Conservation (phyloP, 2,888 invertebrate genomes). For the Geophilus truncorum region DNA sequence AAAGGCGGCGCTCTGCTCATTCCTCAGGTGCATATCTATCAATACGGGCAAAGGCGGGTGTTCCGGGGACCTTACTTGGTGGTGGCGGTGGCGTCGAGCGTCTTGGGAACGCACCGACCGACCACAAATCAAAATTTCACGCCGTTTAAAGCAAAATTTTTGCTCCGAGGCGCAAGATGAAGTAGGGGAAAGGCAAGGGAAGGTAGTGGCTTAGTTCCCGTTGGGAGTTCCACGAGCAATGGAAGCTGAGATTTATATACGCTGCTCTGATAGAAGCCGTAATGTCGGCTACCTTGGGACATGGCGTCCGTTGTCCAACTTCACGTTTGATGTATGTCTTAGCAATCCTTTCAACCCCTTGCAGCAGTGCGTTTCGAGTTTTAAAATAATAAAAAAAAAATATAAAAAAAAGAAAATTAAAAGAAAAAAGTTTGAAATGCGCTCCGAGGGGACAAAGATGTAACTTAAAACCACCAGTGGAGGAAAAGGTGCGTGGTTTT, state of each 20-base stretch:
- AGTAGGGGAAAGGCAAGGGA: neutral
- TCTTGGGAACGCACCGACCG: slow-evolving; percentile 9
- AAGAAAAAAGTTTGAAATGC: neutral
- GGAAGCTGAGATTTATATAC: slow-evolving; percentile 18
- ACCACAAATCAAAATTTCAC: slow-evolving; percentile 32
- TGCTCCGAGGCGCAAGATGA: neutral
- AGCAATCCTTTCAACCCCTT: neutral
- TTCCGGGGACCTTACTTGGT: neutral
- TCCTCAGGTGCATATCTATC: slow-evolving; percentile 28
- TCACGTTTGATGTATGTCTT: neutral
- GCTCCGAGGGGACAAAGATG: neutral
- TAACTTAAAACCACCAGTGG: neutral
- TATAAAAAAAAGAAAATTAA: neutral
- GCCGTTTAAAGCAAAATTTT: slow-evolving; percentile 32
- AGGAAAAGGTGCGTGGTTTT: neutral
- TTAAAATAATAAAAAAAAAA: too few species aligned
- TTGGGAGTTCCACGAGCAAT: neutral
- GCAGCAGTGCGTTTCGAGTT: too few species aligned
- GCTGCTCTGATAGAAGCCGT: slow-evolving; percentile 20
- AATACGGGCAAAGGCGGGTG: too few species aligned
- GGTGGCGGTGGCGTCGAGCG: neutral
- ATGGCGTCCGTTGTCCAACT: neutral
- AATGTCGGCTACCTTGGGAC: slow-evolving; percentile 19
- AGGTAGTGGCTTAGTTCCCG: neutral
- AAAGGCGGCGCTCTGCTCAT: neutral